Percentiles rank a stretch among this genome's conserved stretches.
phyloP scores from a whole-genome alignment of 2,113 vertebrate species.

The Plecotus auritus region DNA sequence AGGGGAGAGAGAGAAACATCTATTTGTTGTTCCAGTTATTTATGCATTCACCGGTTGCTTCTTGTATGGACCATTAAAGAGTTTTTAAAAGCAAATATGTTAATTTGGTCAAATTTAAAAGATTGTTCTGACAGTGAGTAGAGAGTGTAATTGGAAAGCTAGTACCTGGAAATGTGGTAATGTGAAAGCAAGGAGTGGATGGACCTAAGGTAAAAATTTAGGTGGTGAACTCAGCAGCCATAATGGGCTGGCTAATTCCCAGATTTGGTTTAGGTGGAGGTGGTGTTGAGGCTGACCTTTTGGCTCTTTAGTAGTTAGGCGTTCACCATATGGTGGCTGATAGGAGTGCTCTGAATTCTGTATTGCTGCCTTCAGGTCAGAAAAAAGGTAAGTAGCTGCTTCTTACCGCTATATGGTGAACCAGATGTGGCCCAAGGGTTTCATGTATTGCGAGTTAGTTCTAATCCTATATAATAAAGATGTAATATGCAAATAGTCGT shows the following conservation, averaged over 20 bases:
- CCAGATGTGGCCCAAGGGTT: not conserved
- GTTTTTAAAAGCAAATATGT: not conserved
- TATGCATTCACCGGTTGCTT: not conserved
- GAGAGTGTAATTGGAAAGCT: not conserved
- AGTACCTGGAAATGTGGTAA: not conserved
- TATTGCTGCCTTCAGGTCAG: not conserved
- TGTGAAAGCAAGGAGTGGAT: not conserved
- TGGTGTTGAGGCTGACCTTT: not conserved
- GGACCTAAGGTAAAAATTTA: too few species aligned
- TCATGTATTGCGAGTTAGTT: not conserved
- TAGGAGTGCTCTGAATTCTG: not conserved
- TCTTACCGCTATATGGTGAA: not conserved
- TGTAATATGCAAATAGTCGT: too few species aligned
- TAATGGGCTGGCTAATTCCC: not conserved
- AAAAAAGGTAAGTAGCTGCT: not conserved
- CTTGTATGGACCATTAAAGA: not conserved
- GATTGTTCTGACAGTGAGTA: not conserved
- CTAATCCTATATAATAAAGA: not conserved
- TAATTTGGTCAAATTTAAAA: not conserved
- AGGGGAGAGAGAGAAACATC: not conserved
- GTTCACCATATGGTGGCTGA: not conserved
- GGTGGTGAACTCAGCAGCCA: too few species aligned
- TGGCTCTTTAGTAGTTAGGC: not conserved
- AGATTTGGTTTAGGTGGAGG: not conserved
- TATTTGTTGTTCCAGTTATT: not conserved